Conservation (phyloP, 2,888 invertebrate species). For the Metopia argyrocephala region DNA sequence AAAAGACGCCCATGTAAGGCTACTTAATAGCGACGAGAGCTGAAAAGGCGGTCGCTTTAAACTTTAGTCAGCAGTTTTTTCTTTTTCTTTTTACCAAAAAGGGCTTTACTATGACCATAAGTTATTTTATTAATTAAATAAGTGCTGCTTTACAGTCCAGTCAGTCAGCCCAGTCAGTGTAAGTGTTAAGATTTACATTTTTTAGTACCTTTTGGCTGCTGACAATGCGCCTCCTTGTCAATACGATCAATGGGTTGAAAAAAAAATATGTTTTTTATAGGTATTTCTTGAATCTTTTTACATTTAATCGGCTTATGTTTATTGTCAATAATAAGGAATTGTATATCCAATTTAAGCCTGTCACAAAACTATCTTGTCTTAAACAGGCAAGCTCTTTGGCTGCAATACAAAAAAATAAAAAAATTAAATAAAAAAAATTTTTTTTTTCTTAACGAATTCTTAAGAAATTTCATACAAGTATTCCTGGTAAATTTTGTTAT, state of each 20-base stretch:
- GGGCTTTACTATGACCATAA: constrained; percentile 35
- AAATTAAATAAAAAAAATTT: constrained; percentile 27
- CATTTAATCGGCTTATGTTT: constrained; percentile 63
- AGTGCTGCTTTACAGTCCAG: neutral
- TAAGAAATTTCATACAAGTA: neutral
- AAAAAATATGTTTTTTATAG: constrained; percentile 11
- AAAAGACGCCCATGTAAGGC: constrained; percentile 62
- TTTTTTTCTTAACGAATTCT: neutral
- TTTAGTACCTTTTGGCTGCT: constrained; percentile 27
- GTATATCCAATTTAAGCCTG: constrained; percentile 63
- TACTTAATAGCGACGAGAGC: constrained; percentile 48
- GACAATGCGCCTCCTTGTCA: neutral
- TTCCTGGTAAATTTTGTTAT: constrained; percentile 58
- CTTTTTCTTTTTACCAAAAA: constrained; percentile 6
- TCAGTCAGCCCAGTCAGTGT: neutral
- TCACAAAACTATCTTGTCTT: constrained; percentile 54
- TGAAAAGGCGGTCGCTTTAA: constrained; percentile 56
- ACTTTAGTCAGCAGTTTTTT: neutral
- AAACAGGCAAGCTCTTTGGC: neutral
- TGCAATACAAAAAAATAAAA: neutral
- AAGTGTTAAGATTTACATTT: neutral
- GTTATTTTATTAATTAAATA: constrained; percentile 62
- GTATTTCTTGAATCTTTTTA: constrained; percentile 3
- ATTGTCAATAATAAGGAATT: constrained; percentile 63
- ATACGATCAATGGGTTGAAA: constrained; percentile 31